Percentiles rank a stretch among this genome's conserved stretches.
Evolutionary conservation across 2,113 vertebrate species (phyloP).

Genomic region (Callospermophilus lateralis): DNA sequence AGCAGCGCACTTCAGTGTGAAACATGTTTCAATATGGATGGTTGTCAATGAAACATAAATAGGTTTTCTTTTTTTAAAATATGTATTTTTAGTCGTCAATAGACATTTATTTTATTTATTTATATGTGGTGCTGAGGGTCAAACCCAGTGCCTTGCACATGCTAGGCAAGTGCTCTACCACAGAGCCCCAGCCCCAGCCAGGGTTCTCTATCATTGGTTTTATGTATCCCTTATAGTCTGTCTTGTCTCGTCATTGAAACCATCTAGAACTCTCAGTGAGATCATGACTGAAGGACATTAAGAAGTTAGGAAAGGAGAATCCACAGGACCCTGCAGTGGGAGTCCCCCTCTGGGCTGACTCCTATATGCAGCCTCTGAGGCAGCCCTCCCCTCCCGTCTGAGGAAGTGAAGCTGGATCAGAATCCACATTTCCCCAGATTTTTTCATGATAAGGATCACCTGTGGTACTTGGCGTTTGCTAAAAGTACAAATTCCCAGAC

Average conservation of each 20-base stretch:
- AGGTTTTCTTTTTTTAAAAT: neutral
- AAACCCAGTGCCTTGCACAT: too few relatives aligned
- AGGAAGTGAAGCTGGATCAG: constrained; percentile 13
- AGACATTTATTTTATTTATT: too few relatives aligned
- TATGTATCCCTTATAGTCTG: neutral
- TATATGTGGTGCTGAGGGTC: too few relatives aligned
- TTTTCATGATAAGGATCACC: constrained; percentile 53
- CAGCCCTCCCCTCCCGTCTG: neutral
- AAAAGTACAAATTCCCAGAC: neutral
- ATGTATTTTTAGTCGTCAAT: too few relatives aligned
- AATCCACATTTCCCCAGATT: constrained; percentile 4
- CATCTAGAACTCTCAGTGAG: neutral
- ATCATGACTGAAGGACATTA: neutral
- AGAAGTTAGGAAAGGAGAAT: neutral
- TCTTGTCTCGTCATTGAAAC: neutral
- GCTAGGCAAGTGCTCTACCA: too few relatives aligned
- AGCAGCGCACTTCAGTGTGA: neutral
- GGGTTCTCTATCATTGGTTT: neutral
- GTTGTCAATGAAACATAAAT: neutral
- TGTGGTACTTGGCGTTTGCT: constrained; percentile 1
- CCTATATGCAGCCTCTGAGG: too few relatives aligned
- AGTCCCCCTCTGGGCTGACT: neutral
- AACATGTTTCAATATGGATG: neutral
- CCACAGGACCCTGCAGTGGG: neutral
- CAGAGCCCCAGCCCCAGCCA: too few relatives aligned